Conservation (phyloP, 2,797 vertebrate species). For the Staurois parvus region DNA sequence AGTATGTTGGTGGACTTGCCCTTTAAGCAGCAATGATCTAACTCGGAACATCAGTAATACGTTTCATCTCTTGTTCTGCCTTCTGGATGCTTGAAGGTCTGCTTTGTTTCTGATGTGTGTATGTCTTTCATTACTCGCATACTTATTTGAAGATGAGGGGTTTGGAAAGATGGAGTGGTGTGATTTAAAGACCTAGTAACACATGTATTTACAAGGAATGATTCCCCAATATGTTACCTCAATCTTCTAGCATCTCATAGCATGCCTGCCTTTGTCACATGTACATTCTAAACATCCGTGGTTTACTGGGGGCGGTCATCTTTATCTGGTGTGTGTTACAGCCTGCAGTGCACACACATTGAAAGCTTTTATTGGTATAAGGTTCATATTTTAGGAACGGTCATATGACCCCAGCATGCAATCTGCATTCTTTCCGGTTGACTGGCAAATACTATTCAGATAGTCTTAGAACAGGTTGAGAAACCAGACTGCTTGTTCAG, state of each 20-base stretch:
- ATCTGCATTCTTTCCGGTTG: conserved; percentile 54
- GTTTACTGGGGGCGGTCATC: conserved; percentile 10
- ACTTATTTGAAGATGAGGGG: background rate
- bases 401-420: conserved; percentile 44
- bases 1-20: too few species aligned
- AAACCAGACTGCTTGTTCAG: conserved; percentile 4
- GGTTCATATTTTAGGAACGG: conserved; percentile 23
- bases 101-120: background rate
- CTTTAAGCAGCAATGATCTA: too few species aligned
- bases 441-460: conserved; percentile 53
- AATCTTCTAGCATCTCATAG: background rate
- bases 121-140: background rate
- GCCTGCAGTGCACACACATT: conserved; percentile 21
- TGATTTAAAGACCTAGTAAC: background rate
- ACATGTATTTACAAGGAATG: background rate
- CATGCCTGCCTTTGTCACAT: conserved; percentile 5
- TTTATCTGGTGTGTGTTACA: conserved; percentile 18
- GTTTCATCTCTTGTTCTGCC: background rate
- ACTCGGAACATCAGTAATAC: background rate
- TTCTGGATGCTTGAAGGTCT: background rate
- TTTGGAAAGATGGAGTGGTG: background rate
- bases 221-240: conserved; percentile 5
- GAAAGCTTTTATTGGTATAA: conserved; percentile 24
- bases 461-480: conserved; percentile 33
- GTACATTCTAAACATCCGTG: conserved; percentile 8